Percentiles rank a stretch among this genome's conserved stretches.
These are phyloP conservation scores for Griposia aprilina DNA, from an alignment of 2,888 invertebrate genomes.

Conservation along the genomic window DNA sequence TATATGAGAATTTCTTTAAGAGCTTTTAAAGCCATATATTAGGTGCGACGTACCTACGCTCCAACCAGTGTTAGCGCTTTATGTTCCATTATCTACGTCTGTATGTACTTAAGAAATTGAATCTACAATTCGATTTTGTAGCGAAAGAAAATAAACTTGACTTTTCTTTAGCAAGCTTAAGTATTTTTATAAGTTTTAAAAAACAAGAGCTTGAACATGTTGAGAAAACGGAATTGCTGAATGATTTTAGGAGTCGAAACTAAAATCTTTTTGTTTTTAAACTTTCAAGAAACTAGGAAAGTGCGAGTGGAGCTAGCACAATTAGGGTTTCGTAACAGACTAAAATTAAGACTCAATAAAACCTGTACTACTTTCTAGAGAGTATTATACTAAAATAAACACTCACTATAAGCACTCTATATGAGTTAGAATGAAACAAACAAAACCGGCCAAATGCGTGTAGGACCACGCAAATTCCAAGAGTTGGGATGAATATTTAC, in stretches of 20 bases:
- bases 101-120: conserved; percentile 54
- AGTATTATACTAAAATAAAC: no score
- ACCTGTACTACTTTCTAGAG: neutral
- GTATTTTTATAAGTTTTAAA: conserved; percentile 40
- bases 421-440: no score
- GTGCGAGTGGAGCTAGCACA: neutral
- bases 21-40: conserved; percentile 56
- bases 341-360: neutral
- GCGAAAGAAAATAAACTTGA: conserved; percentile 39
- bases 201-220: conserved; percentile 29
- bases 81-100: conserved; percentile 51
- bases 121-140: conserved; percentile 54
- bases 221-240: conserved; percentile 31
- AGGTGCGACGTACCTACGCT: conserved; percentile 44
- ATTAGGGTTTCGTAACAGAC: neutral
- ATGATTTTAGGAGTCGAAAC: conserved; percentile 25
- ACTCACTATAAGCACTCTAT: neutral
- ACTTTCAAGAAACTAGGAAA: neutral
- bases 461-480: no score
- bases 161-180: conserved; percentile 40
- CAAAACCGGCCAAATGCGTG: no score
- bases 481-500: no score
- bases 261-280: conserved; percentile 17
- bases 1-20: conserved; percentile 63
- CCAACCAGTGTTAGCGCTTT: conserved; percentile 47